phyloP scores from a whole-genome alignment of 2,888 invertebrate genomes.

The Diplazon laetatorius region DNA sequence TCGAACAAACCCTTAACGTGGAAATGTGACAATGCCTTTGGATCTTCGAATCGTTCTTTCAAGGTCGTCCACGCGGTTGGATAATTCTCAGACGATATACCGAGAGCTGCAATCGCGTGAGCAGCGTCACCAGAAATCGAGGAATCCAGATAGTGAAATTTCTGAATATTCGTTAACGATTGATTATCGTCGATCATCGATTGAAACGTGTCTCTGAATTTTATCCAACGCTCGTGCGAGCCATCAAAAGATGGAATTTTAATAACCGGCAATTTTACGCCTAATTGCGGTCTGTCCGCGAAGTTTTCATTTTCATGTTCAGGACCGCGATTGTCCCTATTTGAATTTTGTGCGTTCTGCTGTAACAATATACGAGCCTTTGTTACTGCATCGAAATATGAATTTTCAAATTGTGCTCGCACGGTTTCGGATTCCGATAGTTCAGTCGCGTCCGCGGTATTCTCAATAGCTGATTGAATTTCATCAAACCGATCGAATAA shows the following conservation, averaged over 20 bases:
- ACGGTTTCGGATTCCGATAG: not conserved
- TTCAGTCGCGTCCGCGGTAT: not conserved
- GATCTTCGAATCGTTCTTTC: constrained; percentile 18
- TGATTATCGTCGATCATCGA: constrained; percentile 27
- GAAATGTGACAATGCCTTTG: constrained; percentile 25
- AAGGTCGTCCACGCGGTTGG: constrained; percentile 6
- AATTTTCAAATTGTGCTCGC: not conserved
- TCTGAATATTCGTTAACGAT: constrained; percentile 26
- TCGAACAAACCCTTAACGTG: constrained; percentile 24
- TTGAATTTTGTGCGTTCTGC: not conserved
- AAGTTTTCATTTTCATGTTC: not conserved
- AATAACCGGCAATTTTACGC: constrained; percentile 13
- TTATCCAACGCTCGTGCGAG: constrained; percentile 17
- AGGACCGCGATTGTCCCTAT: not conserved
- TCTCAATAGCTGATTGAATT: constrained; percentile 7
- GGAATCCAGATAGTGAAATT: constrained; percentile 24
- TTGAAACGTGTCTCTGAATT: constrained; percentile 22
- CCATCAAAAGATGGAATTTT: constrained; percentile 18
- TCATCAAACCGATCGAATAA: constrained; percentile 4
- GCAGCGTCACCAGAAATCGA: constrained; percentile 14
- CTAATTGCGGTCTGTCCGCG: constrained; percentile 16
- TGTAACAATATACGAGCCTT: constrained; percentile 9
- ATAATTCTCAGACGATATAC: constrained; percentile 10
- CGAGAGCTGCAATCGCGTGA: not conserved
- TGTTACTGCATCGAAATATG: constrained; percentile 12